Evolutionary conservation across 2,888 invertebrate genomes (phyloP), one percentile per base, ranked within the genome.

Genomic region (Xanthorhoe spadicearia): DNA sequence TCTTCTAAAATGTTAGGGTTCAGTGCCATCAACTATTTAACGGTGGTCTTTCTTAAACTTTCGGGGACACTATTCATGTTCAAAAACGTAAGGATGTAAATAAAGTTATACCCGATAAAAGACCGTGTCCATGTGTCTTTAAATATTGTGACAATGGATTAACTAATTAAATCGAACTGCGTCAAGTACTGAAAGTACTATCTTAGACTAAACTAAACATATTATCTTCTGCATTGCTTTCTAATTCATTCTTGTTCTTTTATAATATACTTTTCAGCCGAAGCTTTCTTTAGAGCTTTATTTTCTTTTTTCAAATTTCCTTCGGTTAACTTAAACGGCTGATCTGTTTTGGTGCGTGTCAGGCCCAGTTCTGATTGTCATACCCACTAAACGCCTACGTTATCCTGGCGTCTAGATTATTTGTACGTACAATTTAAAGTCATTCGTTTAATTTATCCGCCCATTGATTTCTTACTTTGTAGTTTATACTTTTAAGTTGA

Each of bases 301-400:
- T 38, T 38, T 38, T 28, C 28, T 28, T 28, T 38, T 38, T 38
- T 38, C 6, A 1, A 38, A 2, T 4, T 38, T 38, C 8, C 3
- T 10, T n/a, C n/a, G 10, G 43, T 43, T 43, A n/a, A 8, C 23
- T 23, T 43, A 43, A 43, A 43, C 43, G 0, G 8, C 13, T 32
- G 32, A 13, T 43, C 2, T 43, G 43, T 43, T 38, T 56, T 23
- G 43, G 23, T 56, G 56, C 3, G 28, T 17, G n/a, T 23, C 13
- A 9, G 3, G 4, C 17, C 23, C 50, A 43, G 10, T 3, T 68
- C 35, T 19, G 54, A 61, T 61, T 61, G 61, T 64, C 61, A 64
- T 58, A 55, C 58, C 64, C 48, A 53, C 28, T 49, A 50, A 60
- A 54, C 52, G 52, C 32, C 32, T 7, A 61, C 64, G 61, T 61